A percentile compares a stretch with the other conserved stretches of the same genome.
These are phyloP conservation scores for Eumacrocentrus americanus DNA, from an alignment of 2,888 invertebrate species.

Conservation along the genomic window DNA sequence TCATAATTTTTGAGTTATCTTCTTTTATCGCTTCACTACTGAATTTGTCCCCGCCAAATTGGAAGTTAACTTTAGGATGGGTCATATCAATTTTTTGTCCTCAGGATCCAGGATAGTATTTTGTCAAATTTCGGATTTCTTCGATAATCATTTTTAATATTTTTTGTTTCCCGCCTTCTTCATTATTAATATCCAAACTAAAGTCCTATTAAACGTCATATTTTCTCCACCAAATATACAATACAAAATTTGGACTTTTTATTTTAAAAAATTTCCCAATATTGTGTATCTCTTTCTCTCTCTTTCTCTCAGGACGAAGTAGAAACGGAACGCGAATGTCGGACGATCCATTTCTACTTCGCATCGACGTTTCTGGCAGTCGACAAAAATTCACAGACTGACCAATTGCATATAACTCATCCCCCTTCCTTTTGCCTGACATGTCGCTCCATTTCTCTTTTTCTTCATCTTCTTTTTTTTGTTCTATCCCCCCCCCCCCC, in stretches of 20 bases:
- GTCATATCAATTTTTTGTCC: no score
- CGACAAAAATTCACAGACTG: conserved; percentile 53
- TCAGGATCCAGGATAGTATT: no score
- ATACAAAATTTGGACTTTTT: neutral
- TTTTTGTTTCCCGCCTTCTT: neutral
- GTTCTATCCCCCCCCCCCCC: conserved; percentile 28
- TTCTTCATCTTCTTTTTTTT: conserved; percentile 8
- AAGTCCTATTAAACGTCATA: neutral
- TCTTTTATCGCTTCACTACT: no score
- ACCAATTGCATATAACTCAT: conserved; percentile 58
- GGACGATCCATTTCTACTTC: neutral
- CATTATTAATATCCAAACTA: neutral
- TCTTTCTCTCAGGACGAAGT: neutral
- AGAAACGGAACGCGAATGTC: neutral
- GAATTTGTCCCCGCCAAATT: no score
- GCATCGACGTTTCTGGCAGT: conserved; percentile 15
- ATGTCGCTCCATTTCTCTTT: conserved; percentile 5
- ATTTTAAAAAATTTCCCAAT: neutral
- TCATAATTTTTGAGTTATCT: no score
- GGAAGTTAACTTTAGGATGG: no score
- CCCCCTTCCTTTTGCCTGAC: conserved; percentile 38
- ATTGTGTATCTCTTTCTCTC: neutral
- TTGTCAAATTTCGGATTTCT: no score
- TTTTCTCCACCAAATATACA: neutral
- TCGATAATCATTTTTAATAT: neutral